These are phyloP conservation scores for Telmatochromis sp. DNA, from an alignment of 2,113 vertebrate species.

Conservation along the genomic window DNA sequence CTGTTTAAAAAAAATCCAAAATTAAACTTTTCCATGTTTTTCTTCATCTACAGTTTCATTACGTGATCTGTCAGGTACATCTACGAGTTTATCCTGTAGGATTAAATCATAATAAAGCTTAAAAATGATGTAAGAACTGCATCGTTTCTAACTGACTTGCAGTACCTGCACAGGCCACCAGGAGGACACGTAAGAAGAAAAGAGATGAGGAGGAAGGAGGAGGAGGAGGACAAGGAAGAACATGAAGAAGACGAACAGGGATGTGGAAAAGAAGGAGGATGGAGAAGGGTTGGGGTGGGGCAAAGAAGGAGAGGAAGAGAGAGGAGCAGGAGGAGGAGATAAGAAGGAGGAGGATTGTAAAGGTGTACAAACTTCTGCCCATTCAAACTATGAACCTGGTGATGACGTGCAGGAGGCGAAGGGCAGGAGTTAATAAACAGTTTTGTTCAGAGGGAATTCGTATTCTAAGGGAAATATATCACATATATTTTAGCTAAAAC, in stretches of 20 bases:
- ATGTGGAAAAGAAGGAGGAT: background rate
- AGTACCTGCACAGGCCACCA: background rate
- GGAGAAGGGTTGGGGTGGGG: background rate
- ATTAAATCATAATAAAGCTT: background rate
- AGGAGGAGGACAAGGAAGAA: background rate
- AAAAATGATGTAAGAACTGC: background rate
- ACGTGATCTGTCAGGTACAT: background rate
- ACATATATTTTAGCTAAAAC: background rate
- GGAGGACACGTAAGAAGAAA: background rate
- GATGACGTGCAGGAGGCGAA: background rate
- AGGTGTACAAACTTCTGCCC: background rate
- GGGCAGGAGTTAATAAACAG: background rate
- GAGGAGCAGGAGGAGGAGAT: background rate
- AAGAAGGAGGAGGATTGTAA: background rate
- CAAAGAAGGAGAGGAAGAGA: background rate
- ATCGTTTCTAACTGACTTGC: background rate
- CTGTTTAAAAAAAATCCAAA: accelerated
- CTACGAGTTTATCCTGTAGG: background rate
- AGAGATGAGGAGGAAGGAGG: background rate
- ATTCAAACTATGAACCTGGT: background rate
- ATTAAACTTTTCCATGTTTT: background rate
- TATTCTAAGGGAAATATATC: background rate
- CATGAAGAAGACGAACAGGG: background rate
- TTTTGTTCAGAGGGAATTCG: accelerated
- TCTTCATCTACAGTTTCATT: background rate